Evolutionary conservation across 2,797 vertebrate genomes (phyloP).

Genomic region (Tenualosa ilisha): DNA sequence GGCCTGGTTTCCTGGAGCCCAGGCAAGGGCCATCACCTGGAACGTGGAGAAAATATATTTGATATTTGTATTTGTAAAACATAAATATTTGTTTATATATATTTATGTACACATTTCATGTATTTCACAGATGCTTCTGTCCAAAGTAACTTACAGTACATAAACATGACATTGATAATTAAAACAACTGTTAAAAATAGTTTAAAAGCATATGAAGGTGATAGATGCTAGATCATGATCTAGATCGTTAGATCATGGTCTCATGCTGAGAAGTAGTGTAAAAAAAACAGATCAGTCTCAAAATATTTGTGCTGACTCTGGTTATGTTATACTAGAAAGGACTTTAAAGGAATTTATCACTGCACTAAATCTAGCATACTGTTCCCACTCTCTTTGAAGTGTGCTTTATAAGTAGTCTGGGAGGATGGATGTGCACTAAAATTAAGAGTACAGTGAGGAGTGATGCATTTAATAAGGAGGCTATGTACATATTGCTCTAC

Average conservation of each 20-base stretch:
- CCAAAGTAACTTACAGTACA: no score
- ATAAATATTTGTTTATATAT: no score
- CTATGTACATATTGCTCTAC: background rate
- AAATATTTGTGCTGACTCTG: background rate
- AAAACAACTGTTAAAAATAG: no score
- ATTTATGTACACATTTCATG: no score
- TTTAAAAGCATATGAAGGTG: no score
- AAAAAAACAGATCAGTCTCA: background rate
- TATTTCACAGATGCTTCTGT: no score
- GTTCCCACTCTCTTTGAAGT: background rate
- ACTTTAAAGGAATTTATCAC: background rate
- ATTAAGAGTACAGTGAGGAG: background rate
- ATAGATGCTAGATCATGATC: no score
- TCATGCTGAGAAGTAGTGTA: background rate
- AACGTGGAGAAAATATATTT: background rate
- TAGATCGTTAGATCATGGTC: no score
- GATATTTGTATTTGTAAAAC: background rate
- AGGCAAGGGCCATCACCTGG: conserved; percentile 75
- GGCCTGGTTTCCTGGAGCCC: conserved; percentile 73
- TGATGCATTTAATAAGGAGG: background rate
- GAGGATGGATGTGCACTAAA: background rate
- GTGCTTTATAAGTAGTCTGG: background rate
- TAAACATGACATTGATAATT: no score
- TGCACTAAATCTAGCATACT: background rate
- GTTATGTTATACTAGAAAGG: background rate